Conservation (phyloP, 1,140 invertebrate genomes). For the Orius laevigatus region DNA sequence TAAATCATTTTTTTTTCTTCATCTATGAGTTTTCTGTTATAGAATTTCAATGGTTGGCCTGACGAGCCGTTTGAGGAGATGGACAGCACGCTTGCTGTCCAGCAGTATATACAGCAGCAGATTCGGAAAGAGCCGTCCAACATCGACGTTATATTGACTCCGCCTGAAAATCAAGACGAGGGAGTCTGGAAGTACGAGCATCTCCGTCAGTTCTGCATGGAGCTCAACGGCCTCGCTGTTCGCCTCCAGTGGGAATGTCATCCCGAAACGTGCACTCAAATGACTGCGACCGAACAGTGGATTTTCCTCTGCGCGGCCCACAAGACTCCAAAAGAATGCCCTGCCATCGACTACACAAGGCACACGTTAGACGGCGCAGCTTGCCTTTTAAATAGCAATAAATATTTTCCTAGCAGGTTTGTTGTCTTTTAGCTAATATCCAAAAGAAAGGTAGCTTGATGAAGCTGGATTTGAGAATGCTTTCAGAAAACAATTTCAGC, state of each 20-base stretch:
- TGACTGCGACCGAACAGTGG: slow-evolving; percentile 99
- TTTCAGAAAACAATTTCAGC: no score
- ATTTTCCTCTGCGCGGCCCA: slow-evolving; percentile 99
- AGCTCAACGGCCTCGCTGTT: slow-evolving; percentile 93
- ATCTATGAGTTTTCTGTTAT: no score
- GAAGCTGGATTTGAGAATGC: no score
- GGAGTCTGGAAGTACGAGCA: slow-evolving; percentile 99
- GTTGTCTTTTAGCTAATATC: background rate
- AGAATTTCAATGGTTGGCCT: slow-evolving; percentile 96
- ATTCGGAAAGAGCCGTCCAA: slow-evolving; percentile 85
- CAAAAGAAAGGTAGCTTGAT: no score
- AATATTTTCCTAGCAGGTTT: slow-evolving; percentile 98
- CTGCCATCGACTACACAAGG: slow-evolving; percentile 97
- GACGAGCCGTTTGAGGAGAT: slow-evolving; percentile 98
- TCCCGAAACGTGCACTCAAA: slow-evolving; percentile 92
- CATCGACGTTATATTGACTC: slow-evolving; percentile 85
- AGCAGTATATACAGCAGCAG: slow-evolving; percentile 97
- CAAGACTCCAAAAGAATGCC: slow-evolving; percentile 99
- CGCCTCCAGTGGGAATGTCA: slow-evolving; percentile 86
- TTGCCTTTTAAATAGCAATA: slow-evolving; percentile 95
- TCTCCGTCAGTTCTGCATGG: slow-evolving; percentile 96
- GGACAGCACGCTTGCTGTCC: slow-evolving; percentile 96
- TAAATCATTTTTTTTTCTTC: no score
- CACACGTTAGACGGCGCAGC: slow-evolving; percentile 99
- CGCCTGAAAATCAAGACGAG: slow-evolving; percentile 94